phyloP scores from a whole-genome alignment of 2,888 invertebrate species.

The Leptopilina syphax region DNA sequence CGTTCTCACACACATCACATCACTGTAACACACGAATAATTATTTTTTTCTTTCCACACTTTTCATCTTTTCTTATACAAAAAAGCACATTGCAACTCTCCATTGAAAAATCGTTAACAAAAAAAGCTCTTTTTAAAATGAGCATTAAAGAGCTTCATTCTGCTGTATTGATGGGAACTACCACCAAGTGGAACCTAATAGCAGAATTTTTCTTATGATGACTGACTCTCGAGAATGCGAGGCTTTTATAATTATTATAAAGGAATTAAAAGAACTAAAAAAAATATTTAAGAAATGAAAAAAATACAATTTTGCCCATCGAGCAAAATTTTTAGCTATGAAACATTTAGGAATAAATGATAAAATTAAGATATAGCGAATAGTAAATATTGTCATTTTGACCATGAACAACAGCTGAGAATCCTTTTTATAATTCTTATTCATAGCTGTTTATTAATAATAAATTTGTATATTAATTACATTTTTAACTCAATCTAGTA shows the following conservation, averaged over 20 bases:
- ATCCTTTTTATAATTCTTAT: conserved; percentile 29
- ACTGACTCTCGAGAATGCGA: conserved; percentile 19
- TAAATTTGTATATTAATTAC: conserved; percentile 16
- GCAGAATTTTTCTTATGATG: conserved; percentile 23
- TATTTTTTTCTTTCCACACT: background rate
- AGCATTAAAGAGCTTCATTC: conserved; percentile 18
- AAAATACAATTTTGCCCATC: background rate
- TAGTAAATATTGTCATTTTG: conserved; percentile 23
- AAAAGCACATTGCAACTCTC: background rate
- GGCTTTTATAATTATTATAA: conserved; percentile 28
- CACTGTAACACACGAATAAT: background rate
- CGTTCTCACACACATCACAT: conserved; percentile 18
- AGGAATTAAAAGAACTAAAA: background rate
- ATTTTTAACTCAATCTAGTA: conserved; percentile 3
- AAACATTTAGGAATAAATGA: conserved; percentile 12
- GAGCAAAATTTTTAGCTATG: conserved; percentile 20
- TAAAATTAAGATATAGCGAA: conserved; percentile 21
- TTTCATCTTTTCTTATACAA: background rate
- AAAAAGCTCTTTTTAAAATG: conserved; percentile 22
- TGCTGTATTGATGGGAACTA: conserved; percentile 16
- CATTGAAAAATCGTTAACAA: background rate
- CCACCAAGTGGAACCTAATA: conserved; percentile 22
- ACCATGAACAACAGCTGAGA: background rate
- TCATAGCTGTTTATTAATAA: conserved; percentile 7
- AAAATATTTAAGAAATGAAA: background rate